phyloP scores from a whole-genome alignment of 1,140 invertebrate genomes.

The Sycophaga agraensis region DNA sequence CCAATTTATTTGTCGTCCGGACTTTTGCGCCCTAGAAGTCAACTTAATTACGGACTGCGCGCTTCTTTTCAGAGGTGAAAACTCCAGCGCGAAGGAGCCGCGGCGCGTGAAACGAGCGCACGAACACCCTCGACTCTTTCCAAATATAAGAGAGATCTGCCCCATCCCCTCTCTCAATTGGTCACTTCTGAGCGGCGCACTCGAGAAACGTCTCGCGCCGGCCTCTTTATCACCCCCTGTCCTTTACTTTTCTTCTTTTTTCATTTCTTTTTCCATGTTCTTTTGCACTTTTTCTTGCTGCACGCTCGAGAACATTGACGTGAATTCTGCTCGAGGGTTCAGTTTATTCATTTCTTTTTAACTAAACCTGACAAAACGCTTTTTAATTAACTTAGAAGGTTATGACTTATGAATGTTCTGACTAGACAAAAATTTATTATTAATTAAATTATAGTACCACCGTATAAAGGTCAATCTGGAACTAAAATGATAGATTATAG shows the following conservation, averaged over 20 bases:
- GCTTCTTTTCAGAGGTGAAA: neutral
- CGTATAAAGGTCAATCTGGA: too few species aligned
- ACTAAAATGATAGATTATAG: too few species aligned
- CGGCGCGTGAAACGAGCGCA: slow-evolving; percentile 7
- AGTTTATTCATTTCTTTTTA: too few species aligned
- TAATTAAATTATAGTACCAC: too few species aligned
- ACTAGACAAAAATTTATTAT: too few species aligned
- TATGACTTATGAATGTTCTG: too few species aligned
- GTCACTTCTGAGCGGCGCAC: slow-evolving; percentile 2
- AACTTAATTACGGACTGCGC: slow-evolving; percentile 2
- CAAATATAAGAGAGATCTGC: neutral
- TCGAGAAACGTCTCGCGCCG: neutral
- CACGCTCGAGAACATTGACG: too few species aligned
- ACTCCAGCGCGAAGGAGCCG: neutral
- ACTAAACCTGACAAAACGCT: too few species aligned
- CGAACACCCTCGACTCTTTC: neutral
- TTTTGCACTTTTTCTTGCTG: too few species aligned
- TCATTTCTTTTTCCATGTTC: too few species aligned
- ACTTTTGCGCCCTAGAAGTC: neutral
- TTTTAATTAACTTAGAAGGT: too few species aligned
- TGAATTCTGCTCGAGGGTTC: too few species aligned
- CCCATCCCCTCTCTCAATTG: neutral
- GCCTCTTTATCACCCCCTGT: neutral
- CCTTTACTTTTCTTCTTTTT: neutral
- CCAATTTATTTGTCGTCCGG: neutral